Conservation (phyloP, 2,888 invertebrate species). For the Euzetes globulus region DNA sequence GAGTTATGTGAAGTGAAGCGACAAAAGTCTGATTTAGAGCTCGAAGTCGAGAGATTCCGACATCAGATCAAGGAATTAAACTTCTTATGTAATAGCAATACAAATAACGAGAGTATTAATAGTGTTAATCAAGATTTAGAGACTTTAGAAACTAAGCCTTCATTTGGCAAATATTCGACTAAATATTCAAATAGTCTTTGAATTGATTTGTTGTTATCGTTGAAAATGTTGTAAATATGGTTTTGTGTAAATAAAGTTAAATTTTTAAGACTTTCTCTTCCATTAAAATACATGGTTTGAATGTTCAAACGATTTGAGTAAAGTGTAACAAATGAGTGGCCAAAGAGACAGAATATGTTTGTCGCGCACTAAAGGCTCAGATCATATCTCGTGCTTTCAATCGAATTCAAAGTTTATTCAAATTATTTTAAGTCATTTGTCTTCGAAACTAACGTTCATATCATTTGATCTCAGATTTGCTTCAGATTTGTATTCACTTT, state of each 20-base stretch:
- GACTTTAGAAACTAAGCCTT: neutral
- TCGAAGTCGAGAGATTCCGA: conserved; percentile 36
- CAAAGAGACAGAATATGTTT: no score
- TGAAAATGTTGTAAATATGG: neutral
- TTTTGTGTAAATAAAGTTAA: no score
- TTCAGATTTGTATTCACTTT: neutral
- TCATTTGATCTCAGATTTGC: neutral
- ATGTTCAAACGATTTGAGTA: no score
- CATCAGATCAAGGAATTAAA: conserved; percentile 31
- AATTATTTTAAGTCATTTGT: neutral
- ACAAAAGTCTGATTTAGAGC: conserved; percentile 38
- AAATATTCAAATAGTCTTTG: neutral
- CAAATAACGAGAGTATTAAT: neutral
- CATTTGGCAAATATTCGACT: neutral
- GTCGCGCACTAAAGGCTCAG: no score
- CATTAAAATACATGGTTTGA: no score
- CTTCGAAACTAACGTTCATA: neutral
- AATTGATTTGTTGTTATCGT: neutral
- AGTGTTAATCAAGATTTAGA: neutral
- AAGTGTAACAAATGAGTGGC: no score
- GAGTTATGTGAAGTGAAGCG: conserved; percentile 50
- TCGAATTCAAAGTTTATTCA: no score
- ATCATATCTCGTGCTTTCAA: no score
- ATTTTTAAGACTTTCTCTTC: no score
- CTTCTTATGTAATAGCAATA: neutral